phyloP scores from a whole-genome alignment of 2,113 vertebrate genomes.

The Monarcha castaneiventris region DNA sequence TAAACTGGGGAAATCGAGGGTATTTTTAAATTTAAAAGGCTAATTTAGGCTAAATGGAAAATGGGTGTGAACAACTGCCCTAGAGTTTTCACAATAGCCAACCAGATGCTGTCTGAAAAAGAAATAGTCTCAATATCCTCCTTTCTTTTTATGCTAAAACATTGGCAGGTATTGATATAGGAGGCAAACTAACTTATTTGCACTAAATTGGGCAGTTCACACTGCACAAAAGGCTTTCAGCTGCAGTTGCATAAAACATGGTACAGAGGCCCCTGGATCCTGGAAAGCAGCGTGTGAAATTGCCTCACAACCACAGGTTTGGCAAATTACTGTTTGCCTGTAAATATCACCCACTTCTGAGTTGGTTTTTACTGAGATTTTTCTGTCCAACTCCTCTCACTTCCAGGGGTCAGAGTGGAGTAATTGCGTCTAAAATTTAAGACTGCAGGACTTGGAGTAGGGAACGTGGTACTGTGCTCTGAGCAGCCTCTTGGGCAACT shows the following conservation, averaged over 20 bases:
- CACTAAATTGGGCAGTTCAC: conserved; percentile 6
- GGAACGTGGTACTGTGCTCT: neutral
- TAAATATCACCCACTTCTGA: neutral
- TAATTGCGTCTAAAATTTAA: neutral
- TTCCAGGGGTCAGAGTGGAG: neutral
- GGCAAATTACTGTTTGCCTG: neutral
- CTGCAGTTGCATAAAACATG: neutral
- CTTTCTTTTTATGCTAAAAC: conserved; percentile 6
- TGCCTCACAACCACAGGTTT: neutral
- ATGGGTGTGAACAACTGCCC: neutral
- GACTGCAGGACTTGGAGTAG: neutral
- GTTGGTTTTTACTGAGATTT: neutral
- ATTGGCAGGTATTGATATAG: conserved; percentile 7
- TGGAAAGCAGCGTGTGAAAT: neutral
- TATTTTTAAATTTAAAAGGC: conserved; percentile 23
- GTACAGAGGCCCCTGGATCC: neutral
- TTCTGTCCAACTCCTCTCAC: neutral
- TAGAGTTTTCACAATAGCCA: neutral
- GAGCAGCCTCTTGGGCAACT: neutral
- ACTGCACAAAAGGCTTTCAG: neutral
- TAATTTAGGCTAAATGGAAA: conserved; percentile 40
- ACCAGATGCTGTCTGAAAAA: neutral
- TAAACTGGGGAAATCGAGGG: neutral
- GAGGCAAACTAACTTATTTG: neutral
- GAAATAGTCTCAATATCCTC: neutral